Evolutionary conservation across 2,888 invertebrate species (phyloP), one percentile per base, ranked within the genome.

Genomic region (Agrotis ipsilon): DNA sequence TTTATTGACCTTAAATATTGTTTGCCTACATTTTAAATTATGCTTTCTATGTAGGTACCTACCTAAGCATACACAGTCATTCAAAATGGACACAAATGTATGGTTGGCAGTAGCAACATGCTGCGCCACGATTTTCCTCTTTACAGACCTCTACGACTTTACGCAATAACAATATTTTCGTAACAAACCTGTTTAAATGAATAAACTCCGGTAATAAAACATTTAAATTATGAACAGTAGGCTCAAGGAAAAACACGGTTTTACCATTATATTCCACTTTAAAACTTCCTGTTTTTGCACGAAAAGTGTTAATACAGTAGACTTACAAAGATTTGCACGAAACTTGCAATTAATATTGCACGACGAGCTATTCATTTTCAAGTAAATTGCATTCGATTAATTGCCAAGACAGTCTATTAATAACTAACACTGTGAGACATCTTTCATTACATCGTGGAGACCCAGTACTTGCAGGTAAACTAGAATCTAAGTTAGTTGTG

Each of bases 301-400:
- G 45, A 68, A 68, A 68, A 63, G 58, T 55, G 48, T 59, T 21
- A 75, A 75, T 52, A 62, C 21, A 18, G 58, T n/a, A 19, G 32
- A 19, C 21, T 51, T 46, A 54, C 49, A 72, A 72, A 67, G 52
- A 78, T 72, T 67, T 61, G 43, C 45, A 48, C 63, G 32, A 68
- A 79, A 68, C 60, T 63, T 13, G 55, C 46, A 45, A 80, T 71
- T 65, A 68, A 70, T 72, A 68, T 72, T 19, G 65, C 57, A 62
- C 63, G 32, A 57, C n/a, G 11, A 54, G 64, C 61, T 58, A 78
- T 67, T 55, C 21, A 54, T 72, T 73, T 49, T 19, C 57, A 66
- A 74, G 61, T 72, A 74, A 72, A 80, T 77, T 68, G 63, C 77
- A 68, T 64, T 54, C 74, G 60, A 82, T 80, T 82, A 82, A 78